Conservation (phyloP, 2,797 vertebrate species). For the Nothura maculosa region DNA sequence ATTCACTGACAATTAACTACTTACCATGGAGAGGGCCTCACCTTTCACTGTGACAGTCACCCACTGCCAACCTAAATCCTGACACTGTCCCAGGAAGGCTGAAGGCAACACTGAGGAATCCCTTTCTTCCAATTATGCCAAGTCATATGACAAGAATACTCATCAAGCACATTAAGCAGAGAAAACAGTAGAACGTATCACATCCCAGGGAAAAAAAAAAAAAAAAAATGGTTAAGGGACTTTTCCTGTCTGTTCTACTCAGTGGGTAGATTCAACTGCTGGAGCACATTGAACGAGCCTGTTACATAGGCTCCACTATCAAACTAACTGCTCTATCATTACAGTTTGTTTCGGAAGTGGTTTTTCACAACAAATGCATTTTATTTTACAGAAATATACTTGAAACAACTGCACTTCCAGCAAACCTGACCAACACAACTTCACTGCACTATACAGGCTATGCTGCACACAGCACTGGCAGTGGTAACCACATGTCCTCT, state of each 20-base stretch:
- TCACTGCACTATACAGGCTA: fast-evolving
- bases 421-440: background rate
- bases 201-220: background rate
- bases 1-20: background rate
- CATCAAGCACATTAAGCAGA: background rate
- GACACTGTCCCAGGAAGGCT: background rate
- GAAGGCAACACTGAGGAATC: background rate
- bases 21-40: background rate
- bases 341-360: background rate
- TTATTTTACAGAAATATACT: slow-evolving; percentile 18
- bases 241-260: background rate
- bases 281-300: background rate
- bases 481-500: fast-evolving
- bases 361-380: slow-evolving; percentile 23
- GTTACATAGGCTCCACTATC: background rate
- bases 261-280: background rate
- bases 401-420: background rate
- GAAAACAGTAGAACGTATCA: background rate
- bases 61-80: fast-evolving
- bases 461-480: fast-evolving
- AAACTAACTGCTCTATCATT: background rate
- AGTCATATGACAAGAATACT: fast-evolving
- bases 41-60: background rate
- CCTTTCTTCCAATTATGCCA: fast-evolving
- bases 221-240: background rate